Conservation (phyloP, 2,888 invertebrate species). For the Rhopalosiphum nymphaeae region DNA sequence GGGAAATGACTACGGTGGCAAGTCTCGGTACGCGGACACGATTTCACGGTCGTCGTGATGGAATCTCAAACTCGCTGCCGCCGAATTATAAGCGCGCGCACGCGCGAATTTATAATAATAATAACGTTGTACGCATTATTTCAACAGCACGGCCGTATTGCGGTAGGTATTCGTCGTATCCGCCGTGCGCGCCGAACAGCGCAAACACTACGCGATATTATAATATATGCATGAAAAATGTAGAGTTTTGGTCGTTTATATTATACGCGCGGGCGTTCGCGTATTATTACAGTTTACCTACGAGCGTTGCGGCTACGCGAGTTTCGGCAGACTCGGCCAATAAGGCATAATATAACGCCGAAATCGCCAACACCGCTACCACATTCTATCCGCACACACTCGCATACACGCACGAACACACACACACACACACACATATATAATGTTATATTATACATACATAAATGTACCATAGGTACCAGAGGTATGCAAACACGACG, state of each 20-base stretch:
- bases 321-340: conserved; percentile 21
- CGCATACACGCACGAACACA: not conserved
- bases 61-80: not conserved
- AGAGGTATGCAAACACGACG: conserved; percentile 3
- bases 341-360: conserved; percentile 3
- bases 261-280: not conserved
- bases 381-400: not conserved
- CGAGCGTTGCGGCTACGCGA: not conserved
- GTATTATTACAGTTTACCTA: not conserved
- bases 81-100: not conserved
- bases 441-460: not conserved
- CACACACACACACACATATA: not conserved
- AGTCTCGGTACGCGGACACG: not conserved
- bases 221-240: not conserved
- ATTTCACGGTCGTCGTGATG: not conserved
- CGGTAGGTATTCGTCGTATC: not conserved
- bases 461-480: not conserved
- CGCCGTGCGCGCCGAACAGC: not conserved
- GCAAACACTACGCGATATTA: not conserved
- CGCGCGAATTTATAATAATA: not conserved
- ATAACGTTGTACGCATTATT: not conserved
- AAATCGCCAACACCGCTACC: conserved; percentile 9
- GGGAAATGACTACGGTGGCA: not conserved
- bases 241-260: not conserved
- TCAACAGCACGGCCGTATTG: not conserved